These are phyloP conservation scores for Malurus elegans DNA, from an alignment of 2,113 vertebrate genomes.

Conservation along the genomic window DNA sequence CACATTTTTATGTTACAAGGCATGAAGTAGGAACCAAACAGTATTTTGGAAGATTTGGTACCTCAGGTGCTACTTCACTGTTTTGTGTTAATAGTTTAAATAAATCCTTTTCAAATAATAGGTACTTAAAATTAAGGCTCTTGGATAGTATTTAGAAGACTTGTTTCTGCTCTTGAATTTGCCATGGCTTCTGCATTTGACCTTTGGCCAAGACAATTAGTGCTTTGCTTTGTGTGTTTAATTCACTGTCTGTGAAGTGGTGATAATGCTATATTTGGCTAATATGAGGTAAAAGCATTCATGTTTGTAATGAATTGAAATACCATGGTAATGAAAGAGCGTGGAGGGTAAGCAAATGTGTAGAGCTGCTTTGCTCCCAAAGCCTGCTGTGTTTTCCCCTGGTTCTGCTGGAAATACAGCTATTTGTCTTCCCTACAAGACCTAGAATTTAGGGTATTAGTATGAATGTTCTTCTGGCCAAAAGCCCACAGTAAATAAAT, in stretches of 20 bases:
- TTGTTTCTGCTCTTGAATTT: not conserved
- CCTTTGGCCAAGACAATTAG: not conserved
- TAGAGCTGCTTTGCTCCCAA: not conserved
- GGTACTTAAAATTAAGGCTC: not conserved
- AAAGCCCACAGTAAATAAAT: not conserved
- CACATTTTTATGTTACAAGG: not conserved
- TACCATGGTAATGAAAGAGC: not conserved
- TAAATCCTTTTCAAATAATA: not conserved
- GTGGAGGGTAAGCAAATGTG: not conserved
- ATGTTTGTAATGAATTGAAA: not conserved
- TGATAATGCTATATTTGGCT: not conserved
- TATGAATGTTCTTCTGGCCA: not conserved
- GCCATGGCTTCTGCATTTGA: not conserved
- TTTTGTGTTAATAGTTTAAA: not conserved
- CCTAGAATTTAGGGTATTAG: not conserved
- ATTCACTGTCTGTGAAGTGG: not conserved
- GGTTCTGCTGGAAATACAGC: not conserved
- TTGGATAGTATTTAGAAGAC: not conserved
- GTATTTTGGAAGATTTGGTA: not conserved
- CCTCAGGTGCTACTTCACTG: not conserved
- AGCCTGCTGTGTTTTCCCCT: not conserved
- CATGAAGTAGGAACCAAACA: not conserved
- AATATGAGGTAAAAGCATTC: not conserved
- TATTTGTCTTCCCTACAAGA: not conserved
- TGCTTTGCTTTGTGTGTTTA: not conserved